Evolutionary conservation across 2,888 invertebrate species (phyloP), one percentile per base, ranked within the genome.

Genomic region (Leucoptera coffeella): DNA sequence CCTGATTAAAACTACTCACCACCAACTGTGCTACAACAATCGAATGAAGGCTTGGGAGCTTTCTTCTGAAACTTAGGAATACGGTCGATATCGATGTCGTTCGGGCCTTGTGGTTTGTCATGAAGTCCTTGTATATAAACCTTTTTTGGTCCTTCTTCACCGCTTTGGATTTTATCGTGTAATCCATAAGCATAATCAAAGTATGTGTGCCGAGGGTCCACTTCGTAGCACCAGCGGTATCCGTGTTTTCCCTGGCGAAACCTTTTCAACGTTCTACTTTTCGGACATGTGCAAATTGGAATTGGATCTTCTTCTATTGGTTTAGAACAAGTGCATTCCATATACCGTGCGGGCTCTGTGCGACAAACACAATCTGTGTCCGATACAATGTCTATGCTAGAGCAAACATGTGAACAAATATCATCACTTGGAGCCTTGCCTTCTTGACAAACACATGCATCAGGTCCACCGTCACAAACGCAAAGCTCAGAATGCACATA

Each of bases 11-110:
- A 7, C 17, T 17, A 21, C 22, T 28, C 43, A 62, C 71, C 71
- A 35, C 71, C 71, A 37, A 69, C 58, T 25, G 64, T 47, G 38
- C 65, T 67, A 37, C 69, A 71, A 32, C 67, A 69, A 35, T 71
- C 71, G 30, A 69, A 38, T 15, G 64, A 57, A 21, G 61, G 49
- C 30, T 50, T 60, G 13, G 50, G 41, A 24, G 43, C 32, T 42
- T 49, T 52, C 32, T 43, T 50, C 33, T 52, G 53, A 30, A 41
- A 67, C 22, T 40, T 39, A n/a, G 60, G 59, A 13, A n/a, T n/a
- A n/a, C n/a, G n/a, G n/a, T n/a, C n/a, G n/a, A n/a, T n/a, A n/a
- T n/a, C n/a, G n/a, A n/a, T n/a, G n/a, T n/a, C n/a, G n/a, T n/a
- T n/a, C n/a, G n/a, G n/a, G n/a, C n/a, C n/a, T n/a, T n/a, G n/a